These are phyloP conservation scores for Drosophila tsacasi DNA, from an alignment of 1,140 invertebrate genomes.

Conservation along the genomic window DNA sequence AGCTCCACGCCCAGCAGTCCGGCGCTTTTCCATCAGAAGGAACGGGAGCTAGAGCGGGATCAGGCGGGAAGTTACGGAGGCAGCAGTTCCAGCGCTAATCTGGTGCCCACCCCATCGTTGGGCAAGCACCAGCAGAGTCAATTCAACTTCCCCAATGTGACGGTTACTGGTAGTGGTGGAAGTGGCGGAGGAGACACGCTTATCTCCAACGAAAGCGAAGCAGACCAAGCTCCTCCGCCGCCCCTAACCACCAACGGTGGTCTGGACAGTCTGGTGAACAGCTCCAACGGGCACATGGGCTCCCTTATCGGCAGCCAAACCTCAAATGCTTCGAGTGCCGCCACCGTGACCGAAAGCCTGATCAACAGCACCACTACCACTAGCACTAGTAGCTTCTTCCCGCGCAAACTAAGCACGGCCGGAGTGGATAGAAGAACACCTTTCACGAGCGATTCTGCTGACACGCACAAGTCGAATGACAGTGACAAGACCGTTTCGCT, in stretches of 20 bases:
- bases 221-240: not conserved
- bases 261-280: constrained; percentile 40
- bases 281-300: constrained; percentile 47
- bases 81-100: constrained; percentile 77
- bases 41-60: constrained; percentile 48
- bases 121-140: constrained; percentile 87
- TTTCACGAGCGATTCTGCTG: constrained; percentile 87
- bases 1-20: constrained; percentile 98
- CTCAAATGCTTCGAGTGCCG: constrained; percentile 58
- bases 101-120: constrained; percentile 30
- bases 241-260: constrained; percentile 14
- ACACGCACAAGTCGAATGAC: constrained; percentile 91
- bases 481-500: constrained; percentile 94
- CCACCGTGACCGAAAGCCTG: constrained; percentile 58
- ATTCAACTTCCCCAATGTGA: constrained; percentile 93
- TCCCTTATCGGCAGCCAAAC: constrained; percentile 60
- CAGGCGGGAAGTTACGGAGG: constrained; percentile 63
- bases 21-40: constrained; percentile 88
- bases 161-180: constrained; percentile 59
- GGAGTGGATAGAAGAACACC: constrained; percentile 75
- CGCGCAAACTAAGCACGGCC: constrained; percentile 75
- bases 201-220: constrained; percentile 51
- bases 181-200: constrained; percentile 38
- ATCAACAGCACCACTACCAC: constrained; percentile 54
- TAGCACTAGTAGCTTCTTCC: constrained; percentile 67